Evolutionary conservation across 2,797 vertebrate genomes (phyloP).

Genomic region (Sebastes reedi): DNA sequence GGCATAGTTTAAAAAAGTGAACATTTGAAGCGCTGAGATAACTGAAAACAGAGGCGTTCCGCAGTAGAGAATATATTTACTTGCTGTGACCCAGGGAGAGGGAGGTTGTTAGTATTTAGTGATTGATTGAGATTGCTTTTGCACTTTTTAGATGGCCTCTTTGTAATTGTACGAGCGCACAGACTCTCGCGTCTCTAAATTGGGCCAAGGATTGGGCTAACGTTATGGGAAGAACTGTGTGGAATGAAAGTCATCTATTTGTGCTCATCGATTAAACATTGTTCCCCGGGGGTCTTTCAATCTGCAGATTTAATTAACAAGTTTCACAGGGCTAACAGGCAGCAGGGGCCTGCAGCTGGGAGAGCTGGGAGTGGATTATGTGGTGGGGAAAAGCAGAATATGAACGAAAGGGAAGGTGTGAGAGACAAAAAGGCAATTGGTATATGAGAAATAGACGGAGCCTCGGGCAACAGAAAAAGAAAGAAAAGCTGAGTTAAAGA

Average conservation of each 20-base stretch:
- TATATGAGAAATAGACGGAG: background rate
- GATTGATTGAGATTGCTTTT: constrained; percentile 34
- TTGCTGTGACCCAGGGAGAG: background rate
- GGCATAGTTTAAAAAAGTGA: background rate
- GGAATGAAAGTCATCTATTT: constrained; percentile 72
- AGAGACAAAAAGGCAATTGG: constrained; percentile 25
- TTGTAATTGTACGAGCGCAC: constrained; percentile 28
- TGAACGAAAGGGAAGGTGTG: constrained; percentile 29
- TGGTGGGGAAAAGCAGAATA: background rate
- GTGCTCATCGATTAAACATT: constrained; percentile 73
- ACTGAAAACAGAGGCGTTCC: background rate
- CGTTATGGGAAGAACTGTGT: constrained; percentile 37
- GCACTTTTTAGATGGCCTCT: constrained; percentile 8
- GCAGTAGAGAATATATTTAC: constrained; percentile 14
- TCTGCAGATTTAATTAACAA: constrained; percentile 75
- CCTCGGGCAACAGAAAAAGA: background rate
- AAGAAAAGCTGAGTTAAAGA: background rate
- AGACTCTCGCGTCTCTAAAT: constrained; percentile 8
- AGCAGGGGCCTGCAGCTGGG: constrained; percentile 52
- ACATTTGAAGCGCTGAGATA: background rate
- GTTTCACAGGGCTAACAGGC: constrained; percentile 63
- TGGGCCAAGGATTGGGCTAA: constrained; percentile 22
- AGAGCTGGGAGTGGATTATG: constrained; percentile 4
- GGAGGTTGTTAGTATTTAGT: constrained; percentile 23
- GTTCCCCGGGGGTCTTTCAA: constrained; percentile 63